phyloP scores from a whole-genome alignment of 2,113 vertebrate genomes.

The Agapornis roseicollis region DNA sequence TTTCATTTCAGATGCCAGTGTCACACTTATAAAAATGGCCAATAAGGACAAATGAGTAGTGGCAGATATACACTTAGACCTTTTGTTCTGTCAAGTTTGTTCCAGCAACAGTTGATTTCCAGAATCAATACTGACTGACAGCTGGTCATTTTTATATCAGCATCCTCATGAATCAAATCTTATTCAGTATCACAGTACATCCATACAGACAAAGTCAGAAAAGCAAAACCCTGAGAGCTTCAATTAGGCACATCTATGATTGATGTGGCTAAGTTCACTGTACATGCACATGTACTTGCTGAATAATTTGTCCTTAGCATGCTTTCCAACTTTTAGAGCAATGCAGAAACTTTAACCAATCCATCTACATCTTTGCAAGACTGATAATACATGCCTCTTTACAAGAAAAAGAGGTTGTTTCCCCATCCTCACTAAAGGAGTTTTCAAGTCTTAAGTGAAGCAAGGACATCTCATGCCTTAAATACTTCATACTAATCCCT shows the following conservation, averaged over 20 bases:
- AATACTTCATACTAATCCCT: neutral
- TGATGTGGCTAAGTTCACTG: neutral
- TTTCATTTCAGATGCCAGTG: neutral
- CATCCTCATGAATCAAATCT: neutral
- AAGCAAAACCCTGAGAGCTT: neutral
- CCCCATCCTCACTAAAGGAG: neutral
- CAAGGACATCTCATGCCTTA: neutral
- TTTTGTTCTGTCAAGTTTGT: neutral
- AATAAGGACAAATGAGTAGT: neutral
- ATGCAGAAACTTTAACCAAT: neutral
- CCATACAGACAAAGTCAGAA: neutral
- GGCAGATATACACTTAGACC: neutral
- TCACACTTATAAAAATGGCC: neutral
- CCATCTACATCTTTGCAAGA: neutral
- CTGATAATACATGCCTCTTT: neutral
- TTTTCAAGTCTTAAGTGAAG: neutral
- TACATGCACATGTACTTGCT: neutral
- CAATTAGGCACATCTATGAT: neutral
- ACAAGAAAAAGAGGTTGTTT: neutral
- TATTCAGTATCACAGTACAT: neutral
- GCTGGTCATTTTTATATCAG: neutral
- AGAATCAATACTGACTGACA: constrained; percentile 23
- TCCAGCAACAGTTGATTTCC: constrained; percentile 3
- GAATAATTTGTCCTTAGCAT: neutral
- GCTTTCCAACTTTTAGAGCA: neutral